Evolutionary conservation across 2,113 vertebrate genomes (phyloP).

Genomic region (Thermophis baileyi): DNA sequence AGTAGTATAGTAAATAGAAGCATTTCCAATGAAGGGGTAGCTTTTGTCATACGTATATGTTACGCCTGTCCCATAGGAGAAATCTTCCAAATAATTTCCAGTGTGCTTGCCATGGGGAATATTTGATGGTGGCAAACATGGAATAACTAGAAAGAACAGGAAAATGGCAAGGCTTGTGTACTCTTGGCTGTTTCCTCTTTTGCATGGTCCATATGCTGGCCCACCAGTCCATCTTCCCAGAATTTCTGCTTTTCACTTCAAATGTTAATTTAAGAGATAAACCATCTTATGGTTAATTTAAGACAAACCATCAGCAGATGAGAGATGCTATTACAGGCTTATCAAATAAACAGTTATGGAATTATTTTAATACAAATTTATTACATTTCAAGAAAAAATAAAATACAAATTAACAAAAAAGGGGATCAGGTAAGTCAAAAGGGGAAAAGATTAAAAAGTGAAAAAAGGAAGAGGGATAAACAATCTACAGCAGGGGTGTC

Average conservation of each 20-base stretch:
- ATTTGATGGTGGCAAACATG: slow-evolving; percentile 46
- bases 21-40: slow-evolving; percentile 42
- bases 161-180: background rate
- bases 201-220: background rate
- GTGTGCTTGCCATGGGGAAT: slow-evolving; percentile 55
- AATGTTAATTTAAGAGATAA: background rate
- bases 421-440: background rate
- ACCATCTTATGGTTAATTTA: background rate
- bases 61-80: slow-evolving; percentile 49
- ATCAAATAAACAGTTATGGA: background rate
- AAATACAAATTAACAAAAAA: background rate
- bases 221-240: background rate
- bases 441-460: background rate
- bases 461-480: background rate
- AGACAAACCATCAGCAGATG: background rate
- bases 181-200: background rate
- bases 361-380: background rate
- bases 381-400: background rate
- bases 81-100: slow-evolving; percentile 22
- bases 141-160: slow-evolving; percentile 55
- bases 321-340: background rate
- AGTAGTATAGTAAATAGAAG: slow-evolving; percentile 62
- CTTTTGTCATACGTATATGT: slow-evolving; percentile 45
- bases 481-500: background rate
- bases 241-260: background rate